phyloP scores from a whole-genome alignment of 2,113 vertebrate genomes.

The Lophotis ruficrista region DNA sequence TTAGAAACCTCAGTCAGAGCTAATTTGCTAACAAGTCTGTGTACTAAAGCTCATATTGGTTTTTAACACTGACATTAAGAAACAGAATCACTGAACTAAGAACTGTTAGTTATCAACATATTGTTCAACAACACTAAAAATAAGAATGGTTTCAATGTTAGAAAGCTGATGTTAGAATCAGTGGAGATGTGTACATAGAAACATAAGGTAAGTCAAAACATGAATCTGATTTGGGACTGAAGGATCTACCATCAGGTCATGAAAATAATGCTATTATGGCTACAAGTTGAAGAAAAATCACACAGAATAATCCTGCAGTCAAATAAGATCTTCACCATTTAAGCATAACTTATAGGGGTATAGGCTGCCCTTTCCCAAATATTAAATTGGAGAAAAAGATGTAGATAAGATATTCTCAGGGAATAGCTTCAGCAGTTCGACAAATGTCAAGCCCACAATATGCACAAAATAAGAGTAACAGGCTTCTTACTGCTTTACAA shows the following conservation, averaged over 20 bases:
- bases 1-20: not conserved
- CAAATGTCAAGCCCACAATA: not conserved
- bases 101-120: not conserved
- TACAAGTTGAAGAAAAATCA: not conserved
- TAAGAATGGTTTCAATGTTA: not conserved
- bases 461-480: not conserved
- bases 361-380: not conserved
- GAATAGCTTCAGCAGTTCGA: not conserved
- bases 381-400: not conserved
- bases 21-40: not conserved
- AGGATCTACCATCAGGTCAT: not conserved
- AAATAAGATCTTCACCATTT: not conserved
- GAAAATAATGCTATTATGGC: not conserved
- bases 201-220: not conserved
- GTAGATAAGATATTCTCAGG: not conserved
- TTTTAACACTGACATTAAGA: not conserved
- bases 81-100: not conserved
- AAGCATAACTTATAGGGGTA: accelerated
- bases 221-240: not conserved
- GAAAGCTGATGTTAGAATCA: not conserved
- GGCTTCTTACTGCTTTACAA: not conserved
- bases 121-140: not conserved
- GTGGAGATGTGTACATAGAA: not conserved
- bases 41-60: not conserved
- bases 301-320: not conserved